Base-by-base conservation (phyloP, 37 sponge, comb jelly and placozoan species). In the Hormiphora californensis region DNA sequence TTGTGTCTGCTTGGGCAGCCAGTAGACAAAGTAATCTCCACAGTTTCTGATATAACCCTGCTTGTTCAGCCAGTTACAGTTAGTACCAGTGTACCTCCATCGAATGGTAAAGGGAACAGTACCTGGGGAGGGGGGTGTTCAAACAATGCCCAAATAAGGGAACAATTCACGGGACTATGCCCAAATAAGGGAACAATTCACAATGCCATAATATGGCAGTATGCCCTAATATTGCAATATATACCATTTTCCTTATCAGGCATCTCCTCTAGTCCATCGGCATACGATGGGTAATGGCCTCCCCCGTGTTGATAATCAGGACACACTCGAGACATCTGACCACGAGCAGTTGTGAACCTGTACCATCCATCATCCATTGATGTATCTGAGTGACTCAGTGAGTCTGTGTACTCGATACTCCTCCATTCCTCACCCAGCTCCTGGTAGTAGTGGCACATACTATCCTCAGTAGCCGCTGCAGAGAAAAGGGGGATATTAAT, bases 271-370 rank as follows among this genome's bases (percentile, higher is more conserved):
- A 65, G 31, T 36, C 39, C 39, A 7, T 32, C 9, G 0, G 81
- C 81, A n/a, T 33, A 73, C 23, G 81, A 39, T n/a, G 81, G 81
- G 22, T 73, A 73, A 30, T 73, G 38, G 2, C 81, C 81, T 36
- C 81, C 81, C 1, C 81, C 81, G 46, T 73, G 81, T 21, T 41
- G 9, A 21, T 73, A 73, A 7, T 73, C 81, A 11, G 36, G 36
- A 41, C 81, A 73, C n/a, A 11, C 39, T 40, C 46, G 17, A 0
- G 81, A 22, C 81, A 73, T 73, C 9, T 46, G 3, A 25, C 81
- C 81, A 21, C 40, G 81, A 32, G 46, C 81, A 23, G 81, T 73
- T 41, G 81, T 73, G 81, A 73, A 73, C 43, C 81, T 73, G 81
- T 73, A 73, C 81, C 81, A 73, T 43, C 81, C 81, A 41, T 23